A percentile compares a stretch with the other conserved stretches of the same genome.
Conservation (phyloP, 2,797 vertebrate genomes). For the Gymnodraco acuticeps region DNA sequence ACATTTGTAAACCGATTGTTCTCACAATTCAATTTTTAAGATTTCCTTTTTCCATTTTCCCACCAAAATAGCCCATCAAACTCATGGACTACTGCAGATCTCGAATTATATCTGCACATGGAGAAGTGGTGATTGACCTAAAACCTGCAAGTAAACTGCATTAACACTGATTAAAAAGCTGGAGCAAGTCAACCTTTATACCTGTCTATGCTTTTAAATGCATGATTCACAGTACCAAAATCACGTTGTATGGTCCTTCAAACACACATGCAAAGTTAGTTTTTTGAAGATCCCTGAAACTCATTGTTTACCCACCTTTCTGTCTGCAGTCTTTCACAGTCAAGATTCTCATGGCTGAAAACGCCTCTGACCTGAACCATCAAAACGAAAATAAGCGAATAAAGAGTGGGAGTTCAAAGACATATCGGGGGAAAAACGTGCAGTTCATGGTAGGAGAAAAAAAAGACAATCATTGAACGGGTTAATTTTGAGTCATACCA, state of each 20-base stretch:
- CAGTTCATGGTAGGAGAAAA: conserved; percentile 33
- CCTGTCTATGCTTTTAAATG: neutral
- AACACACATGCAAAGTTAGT: neutral
- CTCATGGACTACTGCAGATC: neutral
- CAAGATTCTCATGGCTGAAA: neutral
- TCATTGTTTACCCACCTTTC: neutral
- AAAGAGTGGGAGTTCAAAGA: conserved; percentile 58
- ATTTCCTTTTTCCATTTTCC: too few relatives aligned
- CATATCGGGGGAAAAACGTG: conserved; percentile 59
- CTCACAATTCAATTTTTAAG: neutral
- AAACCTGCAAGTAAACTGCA: conserved; percentile 15
- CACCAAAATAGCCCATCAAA: too few relatives aligned
- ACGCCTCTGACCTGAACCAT: conserved; percentile 1
- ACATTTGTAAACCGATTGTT: neutral
- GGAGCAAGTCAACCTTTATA: neutral
- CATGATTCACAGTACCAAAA: neutral
- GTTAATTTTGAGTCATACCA: conserved; percentile 87
- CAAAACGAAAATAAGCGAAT: neutral
- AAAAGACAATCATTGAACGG: conserved; percentile 68
- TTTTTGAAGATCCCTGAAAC: neutral
- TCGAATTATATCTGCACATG: neutral
- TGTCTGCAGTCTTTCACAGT: neutral
- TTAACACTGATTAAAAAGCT: neutral
- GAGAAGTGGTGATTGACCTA: neutral
- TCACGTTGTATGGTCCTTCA: neutral